Evolutionary conservation across 2,797 vertebrate genomes (phyloP).

Genomic region (Rousettus madagascariensis): DNA sequence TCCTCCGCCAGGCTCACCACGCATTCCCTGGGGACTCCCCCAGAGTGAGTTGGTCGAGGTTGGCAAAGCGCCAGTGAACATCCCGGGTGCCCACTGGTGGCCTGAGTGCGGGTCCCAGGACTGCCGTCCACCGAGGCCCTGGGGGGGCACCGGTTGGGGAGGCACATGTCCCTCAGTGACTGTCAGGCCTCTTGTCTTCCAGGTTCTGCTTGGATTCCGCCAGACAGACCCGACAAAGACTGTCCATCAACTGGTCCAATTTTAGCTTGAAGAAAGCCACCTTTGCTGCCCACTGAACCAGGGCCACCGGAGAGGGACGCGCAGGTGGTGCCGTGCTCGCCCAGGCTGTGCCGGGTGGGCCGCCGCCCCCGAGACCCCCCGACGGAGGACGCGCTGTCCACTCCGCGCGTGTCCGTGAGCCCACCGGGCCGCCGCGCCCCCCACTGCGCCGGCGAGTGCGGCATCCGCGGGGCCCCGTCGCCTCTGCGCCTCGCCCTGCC

Average conservation of each 20-base stretch:
- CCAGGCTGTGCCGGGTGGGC: constrained; percentile 88
- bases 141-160: neutral
- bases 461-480: constrained; percentile 90
- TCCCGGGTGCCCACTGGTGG: neutral
- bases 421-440: neutral
- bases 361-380: constrained; percentile 86
- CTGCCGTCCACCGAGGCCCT: neutral
- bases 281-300: constrained; percentile 94
- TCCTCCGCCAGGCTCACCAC: neutral
- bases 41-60: neutral
- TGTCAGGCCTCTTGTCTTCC: constrained; percentile 53
- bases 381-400: constrained; percentile 87
- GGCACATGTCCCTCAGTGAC: neutral
- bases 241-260: constrained; percentile 99
- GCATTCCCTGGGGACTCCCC: neutral
- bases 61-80: neutral
- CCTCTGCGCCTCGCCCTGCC: constrained; percentile 88
- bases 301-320: constrained; percentile 77
- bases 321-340: constrained; percentile 89
- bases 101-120: neutral
- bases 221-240: constrained; percentile 95
- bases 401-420: constrained; percentile 92
- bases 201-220: constrained; percentile 99
- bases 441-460: constrained; percentile 78
- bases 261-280: constrained; percentile 99